Evolutionary conservation across 1,140 invertebrate genomes (phyloP).

Genomic region (Stegodyphus mimosarum): DNA sequence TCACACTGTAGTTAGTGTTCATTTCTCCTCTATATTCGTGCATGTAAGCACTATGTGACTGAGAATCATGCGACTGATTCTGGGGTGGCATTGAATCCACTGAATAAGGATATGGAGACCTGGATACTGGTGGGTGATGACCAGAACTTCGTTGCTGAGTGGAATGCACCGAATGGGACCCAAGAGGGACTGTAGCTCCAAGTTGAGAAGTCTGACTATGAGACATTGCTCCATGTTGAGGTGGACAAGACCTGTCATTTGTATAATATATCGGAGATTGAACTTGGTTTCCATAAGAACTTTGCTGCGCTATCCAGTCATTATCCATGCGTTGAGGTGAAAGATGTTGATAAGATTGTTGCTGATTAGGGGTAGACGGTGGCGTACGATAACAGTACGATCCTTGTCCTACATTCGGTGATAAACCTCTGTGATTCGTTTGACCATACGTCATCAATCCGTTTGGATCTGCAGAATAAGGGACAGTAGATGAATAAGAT

Average conservation of each 20-base stretch:
- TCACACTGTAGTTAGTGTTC: constrained; percentile 30
- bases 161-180: constrained; percentile 17
- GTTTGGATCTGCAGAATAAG: constrained; percentile 35
- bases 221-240: constrained; percentile 19
- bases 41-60: constrained; percentile 44
- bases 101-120: constrained; percentile 43
- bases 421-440: constrained; percentile 51
- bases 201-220: constrained; percentile 34
- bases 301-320: constrained; percentile 51
- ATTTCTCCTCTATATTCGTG: constrained; percentile 55
- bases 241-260: constrained; percentile 21
- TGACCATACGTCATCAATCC: constrained; percentile 30
- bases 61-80: constrained; percentile 21
- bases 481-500: constrained; percentile 36
- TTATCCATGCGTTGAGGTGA: constrained; percentile 56
- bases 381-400: constrained; percentile 59
- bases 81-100: constrained; percentile 32
- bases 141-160: constrained; percentile 20
- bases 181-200: constrained; percentile 12
- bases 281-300: constrained; percentile 34
- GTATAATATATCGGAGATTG: constrained; percentile 51
- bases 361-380: constrained; percentile 32
- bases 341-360: constrained; percentile 47
- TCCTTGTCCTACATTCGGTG: constrained; percentile 23
- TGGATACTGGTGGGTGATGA: constrained; percentile 34